Percentiles rank a stretch among this genome's conserved stretches.
Evolutionary conservation across 2,113 vertebrate genomes (phyloP).

Genomic region (Trachemys scripta): DNA sequence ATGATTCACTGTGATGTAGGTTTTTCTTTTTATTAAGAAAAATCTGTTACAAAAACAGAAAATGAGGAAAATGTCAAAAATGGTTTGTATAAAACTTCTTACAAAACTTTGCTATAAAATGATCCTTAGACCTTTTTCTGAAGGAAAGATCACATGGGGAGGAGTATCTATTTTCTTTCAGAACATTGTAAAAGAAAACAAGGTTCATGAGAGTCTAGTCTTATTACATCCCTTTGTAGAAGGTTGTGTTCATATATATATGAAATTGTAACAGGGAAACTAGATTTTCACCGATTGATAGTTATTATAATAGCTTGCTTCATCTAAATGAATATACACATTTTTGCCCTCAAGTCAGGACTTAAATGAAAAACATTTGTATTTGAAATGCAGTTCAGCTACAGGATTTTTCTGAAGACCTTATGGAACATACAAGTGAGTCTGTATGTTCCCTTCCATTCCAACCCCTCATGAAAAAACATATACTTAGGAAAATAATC

Average conservation of each 20-base stretch:
- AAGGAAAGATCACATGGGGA: background rate
- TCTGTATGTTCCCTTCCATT: background rate
- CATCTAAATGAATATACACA: background rate
- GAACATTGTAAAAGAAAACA: background rate
- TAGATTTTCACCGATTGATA: background rate
- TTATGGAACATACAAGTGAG: background rate
- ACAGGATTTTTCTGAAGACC: background rate
- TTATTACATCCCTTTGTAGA: background rate
- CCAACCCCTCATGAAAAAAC: background rate
- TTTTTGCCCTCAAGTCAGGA: background rate
- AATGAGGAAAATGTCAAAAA: background rate
- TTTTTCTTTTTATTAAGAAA: background rate
- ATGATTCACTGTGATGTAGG: background rate
- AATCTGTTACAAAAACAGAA: background rate
- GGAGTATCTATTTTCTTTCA: background rate
- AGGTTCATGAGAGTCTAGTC: background rate
- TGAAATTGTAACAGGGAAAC: background rate
- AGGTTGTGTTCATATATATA: background rate
- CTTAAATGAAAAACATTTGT: background rate
- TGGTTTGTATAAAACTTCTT: background rate
- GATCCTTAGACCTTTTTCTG: background rate
- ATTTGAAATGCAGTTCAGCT: background rate
- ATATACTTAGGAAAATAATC: background rate
- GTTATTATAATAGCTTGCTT: background rate
- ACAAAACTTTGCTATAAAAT: background rate